A percentile compares a stretch with the other conserved stretches of the same genome.
Evolutionary conservation across 2,113 vertebrate genomes (phyloP).

Genomic region (Micronisus gabar): DNA sequence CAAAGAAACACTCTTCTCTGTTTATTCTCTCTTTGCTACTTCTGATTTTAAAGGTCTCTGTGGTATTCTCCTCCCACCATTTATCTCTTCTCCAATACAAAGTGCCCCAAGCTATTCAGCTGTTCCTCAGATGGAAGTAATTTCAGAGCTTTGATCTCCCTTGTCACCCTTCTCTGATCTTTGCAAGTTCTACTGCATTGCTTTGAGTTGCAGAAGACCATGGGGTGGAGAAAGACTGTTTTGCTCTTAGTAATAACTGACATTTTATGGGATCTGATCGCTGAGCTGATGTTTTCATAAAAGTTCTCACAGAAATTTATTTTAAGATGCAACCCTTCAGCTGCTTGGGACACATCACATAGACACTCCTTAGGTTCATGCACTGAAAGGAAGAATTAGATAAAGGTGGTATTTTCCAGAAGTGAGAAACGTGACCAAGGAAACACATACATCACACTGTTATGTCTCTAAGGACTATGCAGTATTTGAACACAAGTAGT

Average conservation of each 20-base stretch:
- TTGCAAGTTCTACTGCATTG: not conserved
- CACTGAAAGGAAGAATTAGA: not conserved
- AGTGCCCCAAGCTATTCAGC: conserved; percentile 18
- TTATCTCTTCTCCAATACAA: not conserved
- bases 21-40: not conserved
- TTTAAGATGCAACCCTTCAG: not conserved
- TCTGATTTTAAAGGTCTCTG: conserved; percentile 33
- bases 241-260: not conserved
- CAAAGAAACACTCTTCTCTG: not conserved
- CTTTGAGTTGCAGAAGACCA: not conserved
- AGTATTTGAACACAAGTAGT: not conserved
- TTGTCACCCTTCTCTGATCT: not conserved
- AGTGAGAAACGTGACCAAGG: not conserved
- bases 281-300: not conserved
- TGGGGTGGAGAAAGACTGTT: not conserved
- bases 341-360: not conserved
- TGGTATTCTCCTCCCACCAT: conserved; percentile 27
- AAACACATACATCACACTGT: not conserved
- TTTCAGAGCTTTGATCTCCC: conserved; percentile 19
- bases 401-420: not conserved
- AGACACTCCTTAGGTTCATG: not conserved
- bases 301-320: not conserved
- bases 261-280: not conserved
- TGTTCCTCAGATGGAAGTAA: conserved; percentile 25
- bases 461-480: not conserved